Evolutionary conservation across 2,113 vertebrate genomes (phyloP), one percentile per base, ranked within the genome.

Genomic region (Grus americana): DNA sequence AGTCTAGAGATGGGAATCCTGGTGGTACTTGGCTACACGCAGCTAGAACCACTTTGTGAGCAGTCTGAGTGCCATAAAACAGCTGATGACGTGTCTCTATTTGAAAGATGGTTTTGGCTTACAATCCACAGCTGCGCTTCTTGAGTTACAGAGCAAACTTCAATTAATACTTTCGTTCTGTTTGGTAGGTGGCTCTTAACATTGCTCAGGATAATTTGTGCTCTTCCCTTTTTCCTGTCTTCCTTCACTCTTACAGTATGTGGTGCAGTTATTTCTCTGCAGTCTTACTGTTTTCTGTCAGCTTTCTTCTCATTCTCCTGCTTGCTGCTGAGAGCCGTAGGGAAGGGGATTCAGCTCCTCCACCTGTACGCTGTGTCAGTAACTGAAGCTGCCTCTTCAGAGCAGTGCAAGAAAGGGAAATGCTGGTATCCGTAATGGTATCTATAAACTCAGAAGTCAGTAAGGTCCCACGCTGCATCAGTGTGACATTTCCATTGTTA

Each of bases 341-440:
- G 7, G 49, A 78, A 74, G 32, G 38, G 11, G 12, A 22, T 59
- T 90, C 32, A 38, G 42, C 50, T 74, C 20, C 15, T 78, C 50
- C 29, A 12, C 18, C 20, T 52, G 3, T 23, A 4, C 5, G 3
- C 16, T 46, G 23, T 10, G 10, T 19, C 3, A 3, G 19, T n/a
- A n/a, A 50, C 55, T 5, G 2, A 46, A 54, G 29, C 13, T 23
- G 29, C 58, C 42, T 44, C 27, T 59, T 78, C 58, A 46, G 44
- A 81, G 42, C 36, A n/a, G 40, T 44, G 47, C 46, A 38, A 50
- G 54, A 34, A 70, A 38, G 24, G 42, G 68, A 58, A 40, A 49
- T 1, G 1, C 20, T 36, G 36, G 9, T n/a, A 18, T 67, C 54
- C 1, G 1, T n/a, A 63, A 21, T 24, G 14, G 6, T 50, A 22